Conservation (phyloP, 2,797 vertebrate genomes). For the Diglossa cyanea region DNA sequence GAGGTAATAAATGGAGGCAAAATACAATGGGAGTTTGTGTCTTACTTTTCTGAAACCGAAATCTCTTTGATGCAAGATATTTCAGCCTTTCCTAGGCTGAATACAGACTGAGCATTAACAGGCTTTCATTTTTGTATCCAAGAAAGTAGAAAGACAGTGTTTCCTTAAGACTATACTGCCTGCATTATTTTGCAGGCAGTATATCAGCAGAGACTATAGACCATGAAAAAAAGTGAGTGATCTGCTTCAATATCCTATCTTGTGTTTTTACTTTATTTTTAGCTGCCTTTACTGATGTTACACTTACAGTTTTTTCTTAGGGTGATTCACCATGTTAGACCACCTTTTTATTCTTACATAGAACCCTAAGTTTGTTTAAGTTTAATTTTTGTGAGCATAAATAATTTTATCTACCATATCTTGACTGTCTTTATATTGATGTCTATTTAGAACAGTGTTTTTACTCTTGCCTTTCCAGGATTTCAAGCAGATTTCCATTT, state of each 20-base stretch:
- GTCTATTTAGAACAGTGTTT: background rate
- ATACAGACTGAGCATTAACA: background rate
- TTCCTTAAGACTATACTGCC: background rate
- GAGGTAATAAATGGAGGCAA: background rate
- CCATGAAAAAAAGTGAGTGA: background rate
- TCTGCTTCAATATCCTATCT: background rate
- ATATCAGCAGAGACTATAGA: background rate
- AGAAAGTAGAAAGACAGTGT: background rate
- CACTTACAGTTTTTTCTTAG: background rate
- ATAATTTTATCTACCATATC: background rate
- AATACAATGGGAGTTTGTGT: background rate
- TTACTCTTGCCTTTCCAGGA: background rate
- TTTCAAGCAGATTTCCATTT: background rate
- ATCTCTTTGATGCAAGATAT: background rate
- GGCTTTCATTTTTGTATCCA: background rate
- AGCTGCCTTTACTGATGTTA: background rate
- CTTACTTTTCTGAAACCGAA: background rate
- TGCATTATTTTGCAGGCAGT: background rate
- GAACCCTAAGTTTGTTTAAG: background rate
- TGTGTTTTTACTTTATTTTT: background rate
- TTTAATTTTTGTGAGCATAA: background rate
- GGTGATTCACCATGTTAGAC: background rate
- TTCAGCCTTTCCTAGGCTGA: background rate
- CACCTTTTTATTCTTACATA: background rate
- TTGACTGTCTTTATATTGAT: background rate